Conservation (phyloP, 2,113 vertebrate species). For the Xiphophorus hellerii region DNA sequence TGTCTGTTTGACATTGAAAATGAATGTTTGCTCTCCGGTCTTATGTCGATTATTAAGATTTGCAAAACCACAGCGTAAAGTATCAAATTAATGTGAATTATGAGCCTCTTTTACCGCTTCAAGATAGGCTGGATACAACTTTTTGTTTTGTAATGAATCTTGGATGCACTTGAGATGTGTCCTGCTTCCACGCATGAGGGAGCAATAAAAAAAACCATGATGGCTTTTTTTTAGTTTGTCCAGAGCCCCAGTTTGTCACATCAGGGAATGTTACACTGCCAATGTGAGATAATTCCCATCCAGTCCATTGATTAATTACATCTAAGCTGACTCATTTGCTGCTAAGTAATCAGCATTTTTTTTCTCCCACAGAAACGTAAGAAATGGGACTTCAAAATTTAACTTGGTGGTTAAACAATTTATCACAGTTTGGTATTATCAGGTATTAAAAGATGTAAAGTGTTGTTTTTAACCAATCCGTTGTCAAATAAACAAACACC, state of each 20-base stretch:
- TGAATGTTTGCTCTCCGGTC: no score
- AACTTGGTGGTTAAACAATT: conserved; percentile 8
- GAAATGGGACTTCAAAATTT: conserved; percentile 25
- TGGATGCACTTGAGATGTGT: conserved; percentile 27
- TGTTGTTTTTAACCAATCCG: neutral
- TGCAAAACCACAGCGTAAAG: no score
- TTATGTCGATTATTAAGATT: no score
- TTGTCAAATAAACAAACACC: no score
- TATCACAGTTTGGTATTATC: neutral
- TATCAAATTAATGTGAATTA: neutral
- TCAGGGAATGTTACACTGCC: conserved; percentile 30
- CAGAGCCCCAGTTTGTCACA: conserved; percentile 19
- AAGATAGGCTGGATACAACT: conserved; percentile 10
- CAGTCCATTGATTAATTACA: conserved; percentile 25
- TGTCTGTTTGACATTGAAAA: neutral
- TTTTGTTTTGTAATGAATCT: conserved; percentile 9
- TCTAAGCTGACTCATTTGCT: conserved; percentile 19
- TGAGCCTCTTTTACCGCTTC: neutral
- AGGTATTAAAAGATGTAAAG: neutral
- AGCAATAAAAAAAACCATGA: conserved; percentile 2
- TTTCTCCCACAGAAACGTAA: conserved; percentile 26
- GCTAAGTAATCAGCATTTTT: conserved; percentile 22
- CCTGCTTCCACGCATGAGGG: conserved; percentile 19
- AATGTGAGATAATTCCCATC: conserved; percentile 28
- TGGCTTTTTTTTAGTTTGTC: conserved; percentile 29